These are phyloP conservation scores for Peromyscus polionotus DNA, from an alignment of 2,113 vertebrate species.

Conservation along the genomic window DNA sequence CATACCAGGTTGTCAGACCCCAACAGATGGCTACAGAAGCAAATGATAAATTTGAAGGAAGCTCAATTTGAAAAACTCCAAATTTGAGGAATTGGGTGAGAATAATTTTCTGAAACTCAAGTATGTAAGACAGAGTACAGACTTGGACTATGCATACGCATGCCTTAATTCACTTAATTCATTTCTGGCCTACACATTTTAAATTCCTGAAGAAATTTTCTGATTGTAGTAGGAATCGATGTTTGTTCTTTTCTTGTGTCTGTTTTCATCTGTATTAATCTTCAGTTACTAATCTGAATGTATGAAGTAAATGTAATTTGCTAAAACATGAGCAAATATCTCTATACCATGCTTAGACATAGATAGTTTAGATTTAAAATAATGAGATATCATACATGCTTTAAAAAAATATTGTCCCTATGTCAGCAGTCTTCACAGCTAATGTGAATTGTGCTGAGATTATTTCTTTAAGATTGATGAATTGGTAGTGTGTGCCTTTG, in stretches of 20 bases:
- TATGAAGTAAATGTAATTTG: not conserved
- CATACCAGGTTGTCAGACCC: not conserved
- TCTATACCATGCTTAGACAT: not conserved
- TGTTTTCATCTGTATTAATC: not conserved
- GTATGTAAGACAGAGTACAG: not conserved
- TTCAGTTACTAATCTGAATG: constrained; percentile 11
- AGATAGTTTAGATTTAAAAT: not conserved
- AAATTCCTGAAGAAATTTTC: not conserved
- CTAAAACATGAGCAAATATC: not conserved
- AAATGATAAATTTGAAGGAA: constrained; percentile 40
- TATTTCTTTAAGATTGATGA: not conserved
- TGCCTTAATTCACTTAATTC: constrained; percentile 21
- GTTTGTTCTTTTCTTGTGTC: not conserved
- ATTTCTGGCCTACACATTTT: not conserved
- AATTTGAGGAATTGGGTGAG: not conserved
- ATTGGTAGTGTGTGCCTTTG: not conserved
- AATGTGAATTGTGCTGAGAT: not conserved
- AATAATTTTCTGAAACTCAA: constrained; percentile 22
- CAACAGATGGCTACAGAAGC: constrained; percentile 26
- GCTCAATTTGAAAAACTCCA: not conserved
- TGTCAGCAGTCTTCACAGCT: no score
- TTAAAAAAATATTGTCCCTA: not conserved
- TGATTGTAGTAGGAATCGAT: not conserved
- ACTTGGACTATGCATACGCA: not conserved
- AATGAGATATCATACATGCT: not conserved